Percentiles rank a stretch among this genome's conserved stretches.
phyloP scores from a whole-genome alignment of 2,888 invertebrate species.

The Diaphora mendica region DNA sequence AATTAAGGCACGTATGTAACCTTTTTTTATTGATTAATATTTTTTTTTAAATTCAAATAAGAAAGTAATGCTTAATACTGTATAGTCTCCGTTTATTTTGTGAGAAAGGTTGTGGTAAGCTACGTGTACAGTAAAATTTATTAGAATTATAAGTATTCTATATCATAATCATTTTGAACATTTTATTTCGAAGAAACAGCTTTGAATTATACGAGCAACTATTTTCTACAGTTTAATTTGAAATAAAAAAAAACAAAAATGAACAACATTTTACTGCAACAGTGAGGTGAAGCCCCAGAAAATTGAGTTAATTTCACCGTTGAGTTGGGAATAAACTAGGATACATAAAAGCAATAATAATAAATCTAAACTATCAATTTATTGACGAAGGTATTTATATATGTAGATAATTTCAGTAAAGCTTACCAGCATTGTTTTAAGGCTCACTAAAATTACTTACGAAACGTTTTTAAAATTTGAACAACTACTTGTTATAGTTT shows the following conservation, averaged over 20 bases:
- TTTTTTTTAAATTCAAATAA: not conserved
- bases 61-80: not conserved
- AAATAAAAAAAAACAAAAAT: not conserved
- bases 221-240: no score
- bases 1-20: not conserved
- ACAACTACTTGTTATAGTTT: not conserved
- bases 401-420: not conserved
- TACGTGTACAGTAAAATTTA: not conserved
- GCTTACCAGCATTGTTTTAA: no score
- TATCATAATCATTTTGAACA: no score
- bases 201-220: not conserved
- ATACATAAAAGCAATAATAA: not conserved
- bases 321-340: not conserved
- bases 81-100: not conserved
- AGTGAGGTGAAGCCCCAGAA: slow-evolving; percentile 25
- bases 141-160: not conserved
- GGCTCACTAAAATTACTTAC: no score
- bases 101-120: not conserved
- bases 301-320: slow-evolving; percentile 14
- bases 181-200: not conserved
- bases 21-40: not conserved
- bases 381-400: not conserved
- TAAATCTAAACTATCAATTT: not conserved
- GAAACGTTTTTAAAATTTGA: no score
- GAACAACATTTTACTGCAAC: not conserved